Base-by-base conservation (phyloP, 1,140 invertebrate species). In the Hycleus phaleratus region DNA sequence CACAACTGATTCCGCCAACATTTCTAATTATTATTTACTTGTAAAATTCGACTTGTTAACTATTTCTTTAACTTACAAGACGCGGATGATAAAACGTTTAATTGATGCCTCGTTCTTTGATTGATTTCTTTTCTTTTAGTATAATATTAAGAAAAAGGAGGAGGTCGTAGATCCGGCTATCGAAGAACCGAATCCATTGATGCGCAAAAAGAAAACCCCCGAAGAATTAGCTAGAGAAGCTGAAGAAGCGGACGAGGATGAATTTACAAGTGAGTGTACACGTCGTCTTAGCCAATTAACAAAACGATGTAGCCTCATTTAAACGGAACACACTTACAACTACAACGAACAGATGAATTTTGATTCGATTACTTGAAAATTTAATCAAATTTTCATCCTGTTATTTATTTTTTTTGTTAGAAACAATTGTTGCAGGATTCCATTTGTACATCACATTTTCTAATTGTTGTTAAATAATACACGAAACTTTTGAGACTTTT, bases 131-230 rank as follows among this genome's bases (percentile, higher is more conserved):
- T 71, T 62, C 42, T 81, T 86, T 46, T 83, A 97, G 95, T 98
- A 98, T 80, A 96, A 96, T 76, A 95, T 98, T 77, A 98, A 97
- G 79, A 93, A 91, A 70, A 94, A 95, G 74, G 92, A 94, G 73
- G 81, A 91, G 59, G 84, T 88, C 62, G 88, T 91, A 69, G 80
- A 85, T 56, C 78, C 78, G 65, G 85, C 82, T 43, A 82, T 85
- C 65, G 91, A 94, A 74, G 89, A 93, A 65, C 87, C 86, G 56
- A 94, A 94, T 76, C 91, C 85, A 48, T 79, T 90, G 71, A 93
- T 91, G 93, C 86, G 95, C 69, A 95, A 95, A 82, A 97, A 96
- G 78, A 98, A 97, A 79, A 97, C 95, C 39, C 94, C 94, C 0
- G 95, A 96, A 74, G 95, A 97, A 75, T 76, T 97, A 59, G 95